Base-by-base conservation (phyloP, 2,888 invertebrate genomes). In the Eremobia ochroleuca region DNA sequence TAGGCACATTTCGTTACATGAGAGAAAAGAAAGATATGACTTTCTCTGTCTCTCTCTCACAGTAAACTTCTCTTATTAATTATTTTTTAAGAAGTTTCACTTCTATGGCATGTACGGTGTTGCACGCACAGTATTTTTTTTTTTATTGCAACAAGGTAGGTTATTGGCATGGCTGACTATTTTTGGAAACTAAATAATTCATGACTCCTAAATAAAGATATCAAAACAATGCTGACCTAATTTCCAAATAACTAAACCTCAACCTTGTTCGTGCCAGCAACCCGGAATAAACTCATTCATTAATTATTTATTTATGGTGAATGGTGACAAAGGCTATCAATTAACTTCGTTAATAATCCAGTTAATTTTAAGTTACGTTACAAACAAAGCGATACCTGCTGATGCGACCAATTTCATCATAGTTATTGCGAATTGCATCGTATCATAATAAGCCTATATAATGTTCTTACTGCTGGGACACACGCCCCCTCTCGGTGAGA, bases 281-380 rank as follows among this genome's bases (percentile, higher is more conserved):
- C 15, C 43, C 37, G 34, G 61, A 73, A 83, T 71, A 59, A 76
- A 73, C 73, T 67, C 65, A 46, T 77, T 73, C 25, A 73, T 73
- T 79, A 68, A 40, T 59, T 75, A 79, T 79, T 74, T 64, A 84
- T 82, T 74, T 64, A 84, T 74, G 58, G 37, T 43, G 64, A 46
- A 82, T 72, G 58, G 43, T 28, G 61, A 46, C 49, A 55, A 76
- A 68, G 31, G 46, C 49, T 31, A 69, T 84, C 34, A 66, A 74
- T 69, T 77, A 70, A 64, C 49, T 59, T 66, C 49, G 72, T 21
- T 31, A 77, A 46, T 58, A 74, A 13, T 6, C 9, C 52, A 28
- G 5, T 67, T 37, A 49, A 34, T 79, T 67, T 78, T 62, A 28
- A 46, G 21, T 52, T 34, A 28, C 11, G n/a, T 66, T 58, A 78